Evolutionary conservation across 1,140 invertebrate species (phyloP).

Genomic region (Drosophila sucinea): DNA sequence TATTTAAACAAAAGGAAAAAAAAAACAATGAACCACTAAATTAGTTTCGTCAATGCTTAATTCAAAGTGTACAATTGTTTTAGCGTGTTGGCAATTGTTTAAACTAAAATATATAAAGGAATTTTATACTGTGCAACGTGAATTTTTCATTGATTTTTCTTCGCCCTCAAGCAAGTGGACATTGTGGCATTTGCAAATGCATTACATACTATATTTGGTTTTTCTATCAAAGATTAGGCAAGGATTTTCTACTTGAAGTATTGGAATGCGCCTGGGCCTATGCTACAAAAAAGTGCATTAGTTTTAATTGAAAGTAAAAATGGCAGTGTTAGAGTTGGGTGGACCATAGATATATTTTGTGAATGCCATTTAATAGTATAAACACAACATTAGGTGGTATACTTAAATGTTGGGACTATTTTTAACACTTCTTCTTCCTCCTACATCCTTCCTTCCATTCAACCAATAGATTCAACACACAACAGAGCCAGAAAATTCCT

Average conservation of each 20-base stretch:
- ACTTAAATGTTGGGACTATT: constrained; percentile 74
- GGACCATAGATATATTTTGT: background rate
- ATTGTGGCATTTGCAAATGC: constrained; percentile 28
- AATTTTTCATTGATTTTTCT: constrained; percentile 77
- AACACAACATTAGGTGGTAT: constrained; percentile 15
- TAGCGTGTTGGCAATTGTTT: constrained; percentile 1
- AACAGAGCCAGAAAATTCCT: constrained; percentile 69
- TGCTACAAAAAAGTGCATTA: constrained; percentile 28
- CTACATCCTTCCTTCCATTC: background rate
- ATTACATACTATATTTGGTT: background rate
- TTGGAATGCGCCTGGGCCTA: constrained; percentile 2
- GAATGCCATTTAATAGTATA: constrained; percentile 6
- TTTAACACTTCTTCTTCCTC: constrained; percentile 47
- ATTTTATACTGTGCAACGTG: constrained; percentile 49
- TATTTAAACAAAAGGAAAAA: constrained; percentile 25
- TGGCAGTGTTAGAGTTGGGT: constrained; percentile 8
- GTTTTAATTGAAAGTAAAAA: background rate
- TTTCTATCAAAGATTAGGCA: background rate
- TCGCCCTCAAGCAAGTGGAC: constrained; percentile 19
- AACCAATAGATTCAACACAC: constrained; percentile 52
- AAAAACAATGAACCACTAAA: constrained; percentile 3
- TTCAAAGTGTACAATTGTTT: background rate
- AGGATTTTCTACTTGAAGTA: background rate
- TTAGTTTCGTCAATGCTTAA: background rate
- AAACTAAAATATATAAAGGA: constrained; percentile 21